Percentiles rank a stretch among this genome's conserved stretches.
Conservation (phyloP, 2,888 invertebrate genomes). For the Caenorhabditis sp. region DNA sequence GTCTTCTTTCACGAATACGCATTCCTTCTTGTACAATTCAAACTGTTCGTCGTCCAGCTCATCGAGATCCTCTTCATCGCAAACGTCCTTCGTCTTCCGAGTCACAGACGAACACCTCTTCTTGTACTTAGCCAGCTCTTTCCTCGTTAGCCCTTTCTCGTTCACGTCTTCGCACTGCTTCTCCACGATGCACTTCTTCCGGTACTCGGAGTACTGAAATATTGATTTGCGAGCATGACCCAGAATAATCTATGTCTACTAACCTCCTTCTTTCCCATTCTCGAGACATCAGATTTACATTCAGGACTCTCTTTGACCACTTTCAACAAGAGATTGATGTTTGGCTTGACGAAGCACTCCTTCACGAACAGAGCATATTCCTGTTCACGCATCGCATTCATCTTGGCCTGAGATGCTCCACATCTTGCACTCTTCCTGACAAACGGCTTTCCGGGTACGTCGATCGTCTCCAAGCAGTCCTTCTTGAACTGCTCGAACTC, state of each 20-base stretch:
- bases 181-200: slow-evolving; percentile 7
- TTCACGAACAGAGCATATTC: slow-evolving; percentile 26
- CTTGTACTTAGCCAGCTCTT: slow-evolving; percentile 9
- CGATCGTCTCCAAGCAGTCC: slow-evolving; percentile 28
- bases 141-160: neutral
- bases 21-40: slow-evolving; percentile 23
- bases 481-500: slow-evolving; percentile 21
- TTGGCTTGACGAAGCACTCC: slow-evolving; percentile 26
- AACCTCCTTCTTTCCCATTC: slow-evolving; percentile 10
- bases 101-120: slow-evolving; percentile 6
- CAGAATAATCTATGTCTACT: neutral
- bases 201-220: slow-evolving; percentile 35
- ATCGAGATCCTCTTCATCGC: slow-evolving; percentile 3
- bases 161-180: slow-evolving; percentile 23
- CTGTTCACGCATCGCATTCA: slow-evolving; percentile 12
- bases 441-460: slow-evolving; percentile 4
- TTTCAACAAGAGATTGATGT: slow-evolving; percentile 12
- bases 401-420: slow-evolving; percentile 6
- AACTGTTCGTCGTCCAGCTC: slow-evolving; percentile 19
- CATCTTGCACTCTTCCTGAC: slow-evolving; percentile 29
- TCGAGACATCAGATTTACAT: slow-evolving; percentile 9
- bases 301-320: slow-evolving; percentile 2
- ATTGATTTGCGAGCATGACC: neutral
- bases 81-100: slow-evolving; percentile 8
- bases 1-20: slow-evolving; percentile 2